These are phyloP conservation scores for Trachemys scripta DNA, from an alignment of 2,113 vertebrate genomes.

Conservation along the genomic window DNA sequence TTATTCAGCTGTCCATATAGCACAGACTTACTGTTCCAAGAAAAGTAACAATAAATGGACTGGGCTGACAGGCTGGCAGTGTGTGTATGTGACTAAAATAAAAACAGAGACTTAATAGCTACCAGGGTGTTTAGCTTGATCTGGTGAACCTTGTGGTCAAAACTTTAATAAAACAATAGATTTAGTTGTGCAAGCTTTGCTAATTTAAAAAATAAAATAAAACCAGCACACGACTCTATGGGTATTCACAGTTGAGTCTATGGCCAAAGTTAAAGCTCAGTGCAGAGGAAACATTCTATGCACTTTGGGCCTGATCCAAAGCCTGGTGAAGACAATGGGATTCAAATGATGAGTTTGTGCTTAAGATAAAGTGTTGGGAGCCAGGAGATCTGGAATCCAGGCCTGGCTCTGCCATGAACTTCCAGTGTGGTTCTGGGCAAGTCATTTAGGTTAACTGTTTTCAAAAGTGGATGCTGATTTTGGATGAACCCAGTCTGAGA, in stretches of 20 bases:
- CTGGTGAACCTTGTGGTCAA: not conserved
- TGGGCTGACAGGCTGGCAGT: not conserved
- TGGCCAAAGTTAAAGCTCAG: conserved; percentile 2
- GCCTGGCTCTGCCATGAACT: not conserved
- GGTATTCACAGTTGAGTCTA: not conserved
- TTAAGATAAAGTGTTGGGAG: not conserved
- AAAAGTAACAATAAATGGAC: not conserved
- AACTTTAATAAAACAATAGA: conserved; percentile 29
- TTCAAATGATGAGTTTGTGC: not conserved
- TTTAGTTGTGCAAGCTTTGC: not conserved
- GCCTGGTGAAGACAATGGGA: not conserved
- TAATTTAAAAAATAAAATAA: conserved; percentile 28
- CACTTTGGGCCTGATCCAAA: not conserved
- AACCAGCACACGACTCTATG: not conserved
- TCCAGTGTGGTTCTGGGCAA: not conserved
- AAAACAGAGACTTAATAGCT: not conserved
- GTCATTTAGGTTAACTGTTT: not conserved
- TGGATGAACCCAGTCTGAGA: not conserved
- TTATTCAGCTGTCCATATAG: not conserved
- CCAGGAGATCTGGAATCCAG: not conserved
- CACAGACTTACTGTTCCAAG: not conserved
- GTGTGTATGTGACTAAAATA: not conserved
- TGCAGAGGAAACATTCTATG: not conserved
- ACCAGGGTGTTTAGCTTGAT: not conserved
- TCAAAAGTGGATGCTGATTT: not conserved